Evolutionary conservation across 2,888 invertebrate genomes (phyloP).

Genomic region (Aphodius sticticus): DNA sequence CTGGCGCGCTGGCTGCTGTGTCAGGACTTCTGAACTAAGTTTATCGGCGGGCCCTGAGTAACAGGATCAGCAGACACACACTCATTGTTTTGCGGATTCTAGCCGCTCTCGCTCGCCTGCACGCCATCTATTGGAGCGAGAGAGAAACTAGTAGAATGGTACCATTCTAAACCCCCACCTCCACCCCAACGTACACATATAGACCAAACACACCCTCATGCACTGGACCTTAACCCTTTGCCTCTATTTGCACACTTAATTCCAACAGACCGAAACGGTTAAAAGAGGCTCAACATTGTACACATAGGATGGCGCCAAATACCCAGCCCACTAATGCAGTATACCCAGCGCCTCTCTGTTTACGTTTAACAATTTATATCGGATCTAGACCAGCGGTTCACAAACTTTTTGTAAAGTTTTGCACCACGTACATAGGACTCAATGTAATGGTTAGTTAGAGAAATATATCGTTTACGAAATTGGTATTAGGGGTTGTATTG

Average conservation of each 20-base stretch:
- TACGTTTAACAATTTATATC: conserved; percentile 4
- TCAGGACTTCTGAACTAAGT: conserved; percentile 45
- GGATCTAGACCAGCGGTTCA: not conserved
- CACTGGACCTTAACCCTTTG: conserved; percentile 16
- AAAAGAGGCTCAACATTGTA: conserved; percentile 4
- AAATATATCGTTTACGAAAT: no score
- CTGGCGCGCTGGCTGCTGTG: conserved; percentile 39
- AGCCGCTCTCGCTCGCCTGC: not conserved
- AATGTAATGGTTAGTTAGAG: no score
- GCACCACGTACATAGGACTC: no score
- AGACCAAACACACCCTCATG: conserved; percentile 7
- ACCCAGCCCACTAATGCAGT: not conserved
- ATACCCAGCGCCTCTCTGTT: not conserved
- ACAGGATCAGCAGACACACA: conserved; percentile 32
- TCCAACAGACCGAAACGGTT: not conserved
- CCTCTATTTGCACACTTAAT: conserved; percentile 25
- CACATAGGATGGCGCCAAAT: not conserved
- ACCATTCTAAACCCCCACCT: not conserved
- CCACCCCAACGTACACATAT: not conserved
- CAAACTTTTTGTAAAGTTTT: no score
- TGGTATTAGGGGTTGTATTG: no score
- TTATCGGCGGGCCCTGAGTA: conserved; percentile 40
- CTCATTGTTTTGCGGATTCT: conserved; percentile 36
- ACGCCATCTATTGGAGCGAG: conserved; percentile 17
- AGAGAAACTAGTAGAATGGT: conserved; percentile 11